Conservation (phyloP, 1,140 invertebrate species). For the Papilio glaucus region DNA sequence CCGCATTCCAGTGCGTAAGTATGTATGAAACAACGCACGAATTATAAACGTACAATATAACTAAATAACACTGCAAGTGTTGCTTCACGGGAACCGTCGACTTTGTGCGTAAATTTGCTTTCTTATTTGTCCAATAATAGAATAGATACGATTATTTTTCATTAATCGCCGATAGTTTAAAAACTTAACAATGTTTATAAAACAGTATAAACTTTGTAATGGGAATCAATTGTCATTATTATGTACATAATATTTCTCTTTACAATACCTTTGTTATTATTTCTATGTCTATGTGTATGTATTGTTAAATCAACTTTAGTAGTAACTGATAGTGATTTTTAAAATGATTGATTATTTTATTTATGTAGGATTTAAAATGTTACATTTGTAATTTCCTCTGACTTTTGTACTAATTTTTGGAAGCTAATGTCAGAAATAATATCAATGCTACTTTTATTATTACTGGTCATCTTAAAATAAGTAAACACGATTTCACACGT, state of each 20-base stretch:
- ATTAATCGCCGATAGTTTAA: not conserved
- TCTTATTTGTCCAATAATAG: constrained; percentile 34
- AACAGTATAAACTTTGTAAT: constrained; percentile 1
- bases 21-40: constrained; percentile 69
- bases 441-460: too few species aligned
- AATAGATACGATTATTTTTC: constrained; percentile 11
- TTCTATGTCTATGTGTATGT: not conserved
- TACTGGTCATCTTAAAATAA: too few species aligned
- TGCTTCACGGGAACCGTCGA: constrained; percentile 39
- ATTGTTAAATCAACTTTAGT: not conserved
- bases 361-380: too few species aligned
- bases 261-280: not conserved
- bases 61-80: constrained; percentile 40
- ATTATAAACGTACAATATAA: constrained; percentile 60
- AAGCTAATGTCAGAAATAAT: too few species aligned
- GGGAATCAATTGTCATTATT: not conserved
- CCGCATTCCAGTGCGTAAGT: constrained; percentile 77
- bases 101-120: constrained; percentile 53
- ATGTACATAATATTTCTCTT: constrained; percentile 8
- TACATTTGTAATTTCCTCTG: too few species aligned
- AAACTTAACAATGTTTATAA: not conserved
- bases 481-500: too few species aligned
- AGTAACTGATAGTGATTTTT: not conserved
- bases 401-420: too few species aligned
- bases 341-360: too few species aligned